phyloP scores from a whole-genome alignment of 2,888 invertebrate genomes.

The Diogma glabrata region DNA sequence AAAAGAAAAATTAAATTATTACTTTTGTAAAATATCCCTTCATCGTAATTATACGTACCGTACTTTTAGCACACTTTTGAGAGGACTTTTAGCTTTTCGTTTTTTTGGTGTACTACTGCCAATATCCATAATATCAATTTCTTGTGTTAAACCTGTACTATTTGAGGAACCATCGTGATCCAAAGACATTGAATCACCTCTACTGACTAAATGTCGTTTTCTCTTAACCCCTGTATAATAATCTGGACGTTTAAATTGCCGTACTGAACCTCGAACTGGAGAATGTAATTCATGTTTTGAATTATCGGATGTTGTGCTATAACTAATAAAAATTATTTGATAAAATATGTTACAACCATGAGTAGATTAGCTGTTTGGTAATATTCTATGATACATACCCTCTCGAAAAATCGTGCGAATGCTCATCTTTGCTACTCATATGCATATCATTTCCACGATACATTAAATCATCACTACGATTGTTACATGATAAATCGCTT shows the following conservation, averaged over 20 bases:
- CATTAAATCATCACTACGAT: conserved; percentile 7
- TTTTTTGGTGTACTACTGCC: conserved; percentile 57
- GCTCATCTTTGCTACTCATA: conserved; percentile 20
- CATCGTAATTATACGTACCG: conserved; percentile 36
- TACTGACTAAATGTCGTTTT: conserved; percentile 41
- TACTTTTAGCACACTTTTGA: conserved; percentile 49
- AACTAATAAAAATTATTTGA: too few species aligned
- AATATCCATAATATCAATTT: conserved; percentile 54
- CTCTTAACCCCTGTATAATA: conserved; percentile 46
- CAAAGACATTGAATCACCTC: conserved; percentile 29
- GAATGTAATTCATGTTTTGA: conserved; percentile 25
- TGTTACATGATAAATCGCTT: conserved; percentile 32
- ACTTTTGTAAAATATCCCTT: background rate
- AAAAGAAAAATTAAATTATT: conserved; percentile 15
- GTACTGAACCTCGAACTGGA: conserved; percentile 31
- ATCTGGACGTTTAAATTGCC: conserved; percentile 35
- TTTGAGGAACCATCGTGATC: conserved; percentile 40
- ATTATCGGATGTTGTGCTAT: conserved; percentile 29
- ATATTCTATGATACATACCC: conserved; percentile 33
- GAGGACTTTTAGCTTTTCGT: conserved; percentile 41
- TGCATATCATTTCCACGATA: conserved; percentile 8
- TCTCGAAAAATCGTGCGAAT: conserved; percentile 39
- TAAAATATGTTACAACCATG: background rate
- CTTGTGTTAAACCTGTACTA: conserved; percentile 57
- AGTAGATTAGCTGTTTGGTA: background rate